These are phyloP conservation scores for Phylloscopus trochilus DNA, from an alignment of 2,113 vertebrate genomes.

Conservation along the genomic window DNA sequence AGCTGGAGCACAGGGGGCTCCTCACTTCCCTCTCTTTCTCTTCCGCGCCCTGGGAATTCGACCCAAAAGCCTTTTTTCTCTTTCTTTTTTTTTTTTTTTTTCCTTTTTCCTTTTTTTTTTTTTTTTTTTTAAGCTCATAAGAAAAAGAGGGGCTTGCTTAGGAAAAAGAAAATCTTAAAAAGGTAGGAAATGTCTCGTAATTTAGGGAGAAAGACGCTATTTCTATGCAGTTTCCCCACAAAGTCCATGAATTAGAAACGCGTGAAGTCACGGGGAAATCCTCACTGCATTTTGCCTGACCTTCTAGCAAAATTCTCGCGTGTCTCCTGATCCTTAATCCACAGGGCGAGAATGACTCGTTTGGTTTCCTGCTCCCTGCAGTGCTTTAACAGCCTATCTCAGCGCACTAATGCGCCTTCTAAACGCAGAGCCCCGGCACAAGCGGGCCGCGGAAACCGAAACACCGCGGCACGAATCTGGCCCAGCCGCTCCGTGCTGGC, in stretches of 20 bases:
- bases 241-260: neutral
- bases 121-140: neutral
- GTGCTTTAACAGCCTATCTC: neutral
- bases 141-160: neutral
- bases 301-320: constrained; percentile 2
- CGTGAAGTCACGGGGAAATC: neutral
- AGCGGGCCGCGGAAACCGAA: neutral
- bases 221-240: neutral
- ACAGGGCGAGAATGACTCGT: neutral
- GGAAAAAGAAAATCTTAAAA: too few relatives aligned
- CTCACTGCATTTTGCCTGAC: neutral
- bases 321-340: constrained; percentile 16
- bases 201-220: neutral
- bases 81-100: neutral
- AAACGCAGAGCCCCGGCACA: neutral
- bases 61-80: neutral
- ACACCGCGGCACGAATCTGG: neutral
- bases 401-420: neutral
- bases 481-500: neutral
- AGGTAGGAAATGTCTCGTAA: neutral
- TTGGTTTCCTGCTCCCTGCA: constrained; percentile 8
- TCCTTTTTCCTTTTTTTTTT: too few relatives aligned
- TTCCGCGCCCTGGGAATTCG: neutral
- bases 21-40: neutral
- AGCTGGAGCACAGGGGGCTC: neutral